Evolutionary conservation across 2,888 invertebrate species (phyloP).

Genomic region (Asteroscopus sphinx): DNA sequence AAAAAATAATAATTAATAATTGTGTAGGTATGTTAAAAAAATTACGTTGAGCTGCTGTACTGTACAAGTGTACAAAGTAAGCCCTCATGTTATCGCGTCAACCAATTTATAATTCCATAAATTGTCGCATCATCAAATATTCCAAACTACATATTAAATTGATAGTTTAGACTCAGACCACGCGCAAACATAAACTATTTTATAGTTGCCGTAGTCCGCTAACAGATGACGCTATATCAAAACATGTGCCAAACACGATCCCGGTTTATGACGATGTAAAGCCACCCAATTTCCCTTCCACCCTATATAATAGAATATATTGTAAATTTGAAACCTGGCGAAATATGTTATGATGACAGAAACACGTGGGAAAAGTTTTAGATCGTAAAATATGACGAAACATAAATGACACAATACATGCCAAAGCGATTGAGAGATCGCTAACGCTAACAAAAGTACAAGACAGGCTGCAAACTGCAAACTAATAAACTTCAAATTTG

Average conservation of each 20-base stretch:
- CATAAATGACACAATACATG: no score
- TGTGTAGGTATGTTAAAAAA: no score
- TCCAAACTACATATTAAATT: slow-evolving; percentile 3
- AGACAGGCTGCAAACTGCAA: no score
- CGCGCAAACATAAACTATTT: slow-evolving; percentile 39
- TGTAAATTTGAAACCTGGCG: slow-evolving; percentile 21
- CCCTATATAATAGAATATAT: slow-evolving; percentile 34
- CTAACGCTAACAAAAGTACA: no score
- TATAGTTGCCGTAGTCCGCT: slow-evolving; percentile 24
- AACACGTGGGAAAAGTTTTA: neutral
- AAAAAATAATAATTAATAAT: no score
- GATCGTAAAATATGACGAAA: neutral
- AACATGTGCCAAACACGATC: slow-evolving; percentile 41
- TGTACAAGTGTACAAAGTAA: no score
- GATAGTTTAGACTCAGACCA: slow-evolving; percentile 14
- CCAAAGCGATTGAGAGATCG: no score
- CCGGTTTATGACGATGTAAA: slow-evolving; percentile 40
- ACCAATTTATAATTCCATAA: neutral
- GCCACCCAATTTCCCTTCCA: slow-evolving; percentile 53
- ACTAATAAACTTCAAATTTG: no score
- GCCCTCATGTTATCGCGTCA: no score
- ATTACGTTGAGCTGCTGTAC: no score
- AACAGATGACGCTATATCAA: slow-evolving; percentile 38
- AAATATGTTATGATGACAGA: slow-evolving; percentile 4
- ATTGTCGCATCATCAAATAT: slow-evolving; percentile 2